Evolutionary conservation across 2,888 invertebrate genomes (phyloP).

Genomic region (Chloroclystis v-ata): DNA sequence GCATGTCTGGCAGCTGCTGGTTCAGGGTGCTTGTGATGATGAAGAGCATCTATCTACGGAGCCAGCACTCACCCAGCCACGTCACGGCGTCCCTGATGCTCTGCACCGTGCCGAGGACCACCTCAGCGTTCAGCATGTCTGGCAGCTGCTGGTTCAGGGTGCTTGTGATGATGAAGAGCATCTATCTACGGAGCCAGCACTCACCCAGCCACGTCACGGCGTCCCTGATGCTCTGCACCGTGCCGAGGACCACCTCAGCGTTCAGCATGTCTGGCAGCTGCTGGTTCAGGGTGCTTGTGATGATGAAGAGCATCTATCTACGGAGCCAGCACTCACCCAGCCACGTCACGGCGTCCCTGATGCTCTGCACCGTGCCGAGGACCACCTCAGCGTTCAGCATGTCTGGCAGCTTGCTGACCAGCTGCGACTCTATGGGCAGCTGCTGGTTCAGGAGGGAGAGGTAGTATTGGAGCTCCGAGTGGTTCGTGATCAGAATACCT

Average conservation of each 20-base stretch:
- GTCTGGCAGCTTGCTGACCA: conserved; percentile 94
- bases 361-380: conserved; percentile 91
- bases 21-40: too few relatives aligned
- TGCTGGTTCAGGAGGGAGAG: conserved; percentile 98
- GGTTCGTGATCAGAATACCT: conserved; percentile 98
- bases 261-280: conserved; percentile 98
- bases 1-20: too few relatives aligned
- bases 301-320: too few relatives aligned
- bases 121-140: conserved; percentile 98
- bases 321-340: conserved; percentile 76
- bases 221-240: conserved; percentile 90
- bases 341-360: conserved; percentile 95
- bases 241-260: conserved; percentile 97
- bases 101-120: conserved; percentile 96
- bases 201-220: conserved; percentile 94
- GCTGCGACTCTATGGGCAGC: conserved; percentile 97
- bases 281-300: conserved; percentile 85
- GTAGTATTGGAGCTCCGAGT: conserved; percentile 99
- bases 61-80: conserved; percentile 92
- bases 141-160: too few relatives aligned
- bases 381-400: conserved; percentile 99
- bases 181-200: too few relatives aligned
- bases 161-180: too few relatives aligned
- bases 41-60: too few relatives aligned
- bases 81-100: conserved; percentile 91